A percentile compares a stretch with the other conserved stretches of the same genome.
Conservation (phyloP, 2,113 vertebrate genomes). For the Sprattus sprattus region DNA sequence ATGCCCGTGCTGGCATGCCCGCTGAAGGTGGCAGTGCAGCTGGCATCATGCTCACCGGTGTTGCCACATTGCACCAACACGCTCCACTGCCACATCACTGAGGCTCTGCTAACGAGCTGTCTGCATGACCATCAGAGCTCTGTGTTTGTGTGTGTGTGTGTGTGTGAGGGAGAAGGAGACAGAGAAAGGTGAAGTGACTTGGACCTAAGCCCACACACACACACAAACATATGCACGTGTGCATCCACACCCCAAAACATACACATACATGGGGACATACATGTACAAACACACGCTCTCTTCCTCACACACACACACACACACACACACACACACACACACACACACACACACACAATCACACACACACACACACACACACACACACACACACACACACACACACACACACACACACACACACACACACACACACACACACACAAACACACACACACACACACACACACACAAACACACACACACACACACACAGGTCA, state of each 20-base stretch:
- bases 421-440: constrained; percentile 8
- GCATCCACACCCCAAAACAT: neutral
- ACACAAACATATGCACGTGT: constrained; percentile 41
- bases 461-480: neutral
- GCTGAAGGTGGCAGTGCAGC: constrained; percentile 77
- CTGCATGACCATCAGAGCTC: constrained; percentile 80
- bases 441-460: neutral
- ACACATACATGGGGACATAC: neutral
- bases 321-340: neutral
- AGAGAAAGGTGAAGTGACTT: constrained; percentile 10
- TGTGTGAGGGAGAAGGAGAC: neutral
- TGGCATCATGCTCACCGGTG: constrained; percentile 72
- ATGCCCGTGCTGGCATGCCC: constrained; percentile 68
- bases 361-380: neutral
- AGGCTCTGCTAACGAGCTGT: constrained; percentile 78
- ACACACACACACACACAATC: neutral
- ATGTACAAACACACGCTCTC: neutral
- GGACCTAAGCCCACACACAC: neutral
- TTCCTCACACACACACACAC: neutral
- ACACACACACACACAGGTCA: constrained; percentile 2
- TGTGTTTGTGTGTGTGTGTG: constrained; percentile 59
- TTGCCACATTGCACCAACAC: constrained; percentile 74
- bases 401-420: constrained; percentile 5
- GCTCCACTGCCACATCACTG: constrained; percentile 75
- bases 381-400: constrained; percentile 3